Percentiles rank a stretch among this genome's conserved stretches.
phyloP scores from a whole-genome alignment of 1,140 invertebrate species.

The Brachionus manjavacas region DNA sequence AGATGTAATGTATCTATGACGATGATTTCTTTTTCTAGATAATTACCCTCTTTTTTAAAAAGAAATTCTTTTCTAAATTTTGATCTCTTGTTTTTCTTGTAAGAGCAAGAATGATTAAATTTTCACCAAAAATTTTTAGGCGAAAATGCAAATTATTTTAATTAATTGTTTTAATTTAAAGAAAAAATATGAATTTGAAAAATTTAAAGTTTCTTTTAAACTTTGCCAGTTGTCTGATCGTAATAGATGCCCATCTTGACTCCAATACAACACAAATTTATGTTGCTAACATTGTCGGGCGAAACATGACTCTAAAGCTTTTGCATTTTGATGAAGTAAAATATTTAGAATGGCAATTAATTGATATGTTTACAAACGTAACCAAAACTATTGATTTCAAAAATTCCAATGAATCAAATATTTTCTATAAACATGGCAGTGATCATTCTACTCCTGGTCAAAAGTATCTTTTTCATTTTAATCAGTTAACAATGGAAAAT shows the following conservation, averaged over 20 bases:
- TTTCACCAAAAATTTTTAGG: not conserved
- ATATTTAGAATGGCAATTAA: not conserved
- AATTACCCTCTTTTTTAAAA: not conserved
- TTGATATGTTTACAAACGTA: not conserved
- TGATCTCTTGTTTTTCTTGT: not conserved
- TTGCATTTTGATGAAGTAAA: not conserved
- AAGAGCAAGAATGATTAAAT: not conserved
- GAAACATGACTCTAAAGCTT: constrained; percentile 8
- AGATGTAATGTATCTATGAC: not conserved
- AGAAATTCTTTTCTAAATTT: not conserved
- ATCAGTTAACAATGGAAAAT: not conserved
- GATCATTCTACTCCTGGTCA: not conserved
- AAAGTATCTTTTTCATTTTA: not conserved
- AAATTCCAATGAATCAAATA: not conserved
- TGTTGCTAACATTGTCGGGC: not conserved
- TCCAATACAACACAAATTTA: not conserved
- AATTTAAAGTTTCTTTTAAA: not conserved
- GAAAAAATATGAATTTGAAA: not conserved
- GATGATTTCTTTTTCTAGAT: not conserved
- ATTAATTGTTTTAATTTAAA: not conserved
- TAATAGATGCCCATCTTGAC: not conserved
- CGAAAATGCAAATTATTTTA: not conserved
- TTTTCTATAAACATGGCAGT: not conserved
- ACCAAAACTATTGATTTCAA: not conserved
- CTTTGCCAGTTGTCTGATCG: not conserved